phyloP scores from a whole-genome alignment of 2,888 invertebrate genomes.

The Agrochola litura region DNA sequence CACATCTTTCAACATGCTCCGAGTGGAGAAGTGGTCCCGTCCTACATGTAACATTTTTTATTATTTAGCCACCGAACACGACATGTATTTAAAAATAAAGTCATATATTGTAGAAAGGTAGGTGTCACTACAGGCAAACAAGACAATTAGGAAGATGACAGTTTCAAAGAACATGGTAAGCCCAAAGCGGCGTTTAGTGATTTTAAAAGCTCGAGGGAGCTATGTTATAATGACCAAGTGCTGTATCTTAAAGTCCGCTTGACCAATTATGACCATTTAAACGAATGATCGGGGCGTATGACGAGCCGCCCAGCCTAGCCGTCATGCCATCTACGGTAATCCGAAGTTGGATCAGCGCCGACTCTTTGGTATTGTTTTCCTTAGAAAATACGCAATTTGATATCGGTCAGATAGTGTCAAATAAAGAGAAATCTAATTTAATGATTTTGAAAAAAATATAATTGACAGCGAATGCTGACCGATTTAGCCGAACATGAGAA shows the following conservation, averaged over 20 bases:
- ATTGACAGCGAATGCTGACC: conserved; percentile 36
- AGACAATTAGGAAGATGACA: conserved; percentile 62
- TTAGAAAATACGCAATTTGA: conserved; percentile 79
- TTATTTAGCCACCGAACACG: conserved; percentile 72
- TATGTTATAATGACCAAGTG: conserved; percentile 82
- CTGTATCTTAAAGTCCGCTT: conserved; percentile 80
- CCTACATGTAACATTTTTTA: conserved; percentile 67
- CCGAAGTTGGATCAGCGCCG: conserved; percentile 82
- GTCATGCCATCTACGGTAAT: conserved; percentile 87
- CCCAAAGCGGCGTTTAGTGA: conserved; percentile 60
- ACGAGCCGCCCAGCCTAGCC: conserved; percentile 77
- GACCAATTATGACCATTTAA: conserved; percentile 89
- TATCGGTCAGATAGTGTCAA: conserved; percentile 67
- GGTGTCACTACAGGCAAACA: conserved; percentile 64
- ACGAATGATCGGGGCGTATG: conserved; percentile 82
- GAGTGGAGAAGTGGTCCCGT: conserved; percentile 59
- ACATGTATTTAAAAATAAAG: conserved; percentile 66
- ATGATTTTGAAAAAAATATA: conserved; percentile 52
- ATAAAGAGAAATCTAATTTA: conserved; percentile 55
- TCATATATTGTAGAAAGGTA: conserved; percentile 65
- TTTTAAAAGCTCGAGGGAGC: conserved; percentile 69
- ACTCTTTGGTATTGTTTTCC: conserved; percentile 83
- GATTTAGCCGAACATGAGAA: background rate
- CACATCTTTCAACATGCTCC: conserved; percentile 80
- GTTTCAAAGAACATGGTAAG: conserved; percentile 55